These are phyloP conservation scores for Scaptodrosophila lebanonensis DNA, from an alignment of 1,140 invertebrate genomes.

Conservation along the genomic window DNA sequence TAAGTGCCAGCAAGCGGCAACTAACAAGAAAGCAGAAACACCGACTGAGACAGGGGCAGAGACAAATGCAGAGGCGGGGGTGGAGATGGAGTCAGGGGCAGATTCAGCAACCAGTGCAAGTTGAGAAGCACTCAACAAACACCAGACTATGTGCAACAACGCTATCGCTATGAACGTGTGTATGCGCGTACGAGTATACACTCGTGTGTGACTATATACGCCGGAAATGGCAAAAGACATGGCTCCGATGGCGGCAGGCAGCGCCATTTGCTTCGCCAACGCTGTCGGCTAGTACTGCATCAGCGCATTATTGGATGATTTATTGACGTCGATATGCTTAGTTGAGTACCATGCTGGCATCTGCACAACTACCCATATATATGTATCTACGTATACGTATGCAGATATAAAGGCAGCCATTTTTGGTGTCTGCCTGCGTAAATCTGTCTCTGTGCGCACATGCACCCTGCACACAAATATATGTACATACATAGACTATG, in stretches of 20 bases:
- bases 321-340: slow-evolving; percentile 76
- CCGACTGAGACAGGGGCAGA: slow-evolving; percentile 4
- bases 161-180: background rate
- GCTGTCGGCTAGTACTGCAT: slow-evolving; percentile 43
- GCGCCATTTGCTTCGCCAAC: slow-evolving; percentile 43
- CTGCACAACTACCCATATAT: too few relatives aligned
- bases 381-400: too few relatives aligned
- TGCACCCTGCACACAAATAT: slow-evolving; percentile 7
- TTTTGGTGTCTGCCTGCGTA: slow-evolving; percentile 49
- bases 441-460: slow-evolving; percentile 11
- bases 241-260: slow-evolving; percentile 14
- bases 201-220: slow-evolving; percentile 43
- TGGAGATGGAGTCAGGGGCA: slow-evolving; percentile 13
- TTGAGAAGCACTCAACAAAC: slow-evolving; percentile 64
- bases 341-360: slow-evolving; percentile 52
- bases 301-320: slow-evolving; percentile 74
- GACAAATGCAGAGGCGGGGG: slow-evolving; percentile 17
- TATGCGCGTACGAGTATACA: background rate
- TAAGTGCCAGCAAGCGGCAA: slow-evolving; percentile 42
- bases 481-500: background rate
- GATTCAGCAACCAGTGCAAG: slow-evolving; percentile 31
- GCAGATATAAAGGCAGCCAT: slow-evolving; percentile 48
- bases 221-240: slow-evolving; percentile 61
- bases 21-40: slow-evolving; percentile 5
- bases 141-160: background rate